These are phyloP conservation scores for Sebastes diploproa DNA, from an alignment of 2,797 vertebrate genomes.

Conservation along the genomic window DNA sequence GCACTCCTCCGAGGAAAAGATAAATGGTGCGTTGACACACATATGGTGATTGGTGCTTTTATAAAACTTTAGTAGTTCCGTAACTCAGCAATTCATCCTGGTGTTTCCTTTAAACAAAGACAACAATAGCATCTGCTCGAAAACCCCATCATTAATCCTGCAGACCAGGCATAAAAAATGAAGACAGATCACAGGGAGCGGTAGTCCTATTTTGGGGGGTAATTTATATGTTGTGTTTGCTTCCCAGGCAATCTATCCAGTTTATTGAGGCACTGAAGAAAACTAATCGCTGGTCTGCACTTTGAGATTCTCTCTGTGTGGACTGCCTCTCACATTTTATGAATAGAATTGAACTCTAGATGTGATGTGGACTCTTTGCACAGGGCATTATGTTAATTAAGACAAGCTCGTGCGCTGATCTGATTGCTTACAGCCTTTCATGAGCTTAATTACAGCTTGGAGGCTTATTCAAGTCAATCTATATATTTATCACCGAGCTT, in stretches of 20 bases:
- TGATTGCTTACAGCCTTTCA: not conserved
- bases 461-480: not conserved
- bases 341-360: not conserved
- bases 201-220: slow-evolving; percentile 23
- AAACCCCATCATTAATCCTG: slow-evolving; percentile 34
- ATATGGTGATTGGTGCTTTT: not conserved
- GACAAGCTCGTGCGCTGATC: not conserved
- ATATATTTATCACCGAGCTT: not conserved
- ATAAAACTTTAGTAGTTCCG: not conserved
- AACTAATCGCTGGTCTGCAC: slow-evolving; percentile 1
- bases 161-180: slow-evolving; percentile 9
- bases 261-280: slow-evolving; percentile 9
- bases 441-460: not conserved
- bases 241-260: slow-evolving; percentile 14
- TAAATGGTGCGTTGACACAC: not conserved
- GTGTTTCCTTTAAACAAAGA: not conserved
- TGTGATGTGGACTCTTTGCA: not conserved
- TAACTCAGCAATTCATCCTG: slow-evolving; percentile 5
- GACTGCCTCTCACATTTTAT: not conserved
- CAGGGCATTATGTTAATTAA: not conserved
- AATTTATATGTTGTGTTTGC: slow-evolving; percentile 39
- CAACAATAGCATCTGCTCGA: slow-evolving; percentile 12
- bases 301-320: not conserved
- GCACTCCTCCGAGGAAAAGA: not conserved
- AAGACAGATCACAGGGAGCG: slow-evolving; percentile 18